phyloP scores from a whole-genome alignment of 2,797 vertebrate species.

The Oceanodroma leucorhoa region DNA sequence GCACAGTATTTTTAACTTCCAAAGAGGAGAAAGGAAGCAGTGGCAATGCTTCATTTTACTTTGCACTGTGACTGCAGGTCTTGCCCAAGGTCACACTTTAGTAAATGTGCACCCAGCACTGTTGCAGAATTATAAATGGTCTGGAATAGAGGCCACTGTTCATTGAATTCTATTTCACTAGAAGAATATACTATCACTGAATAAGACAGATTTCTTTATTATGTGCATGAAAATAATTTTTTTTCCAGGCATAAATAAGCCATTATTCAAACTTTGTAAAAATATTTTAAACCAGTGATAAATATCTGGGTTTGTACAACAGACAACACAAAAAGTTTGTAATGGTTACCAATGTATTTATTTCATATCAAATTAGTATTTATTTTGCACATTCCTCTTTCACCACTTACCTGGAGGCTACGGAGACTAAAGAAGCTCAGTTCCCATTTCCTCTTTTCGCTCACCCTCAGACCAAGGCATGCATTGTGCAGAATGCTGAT shows the following conservation, averaged over 20 bases:
- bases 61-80: slow-evolving; percentile 82
- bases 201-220: slow-evolving; percentile 80
- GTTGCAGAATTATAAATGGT: slow-evolving; percentile 81
- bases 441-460: background rate
- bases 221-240: slow-evolving; percentile 69
- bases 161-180: slow-evolving; percentile 77
- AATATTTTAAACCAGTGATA: slow-evolving; percentile 44
- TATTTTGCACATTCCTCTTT: background rate
- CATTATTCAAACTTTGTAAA: slow-evolving; percentile 41
- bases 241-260: slow-evolving; percentile 56
- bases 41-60: slow-evolving; percentile 83
- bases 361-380: background rate
- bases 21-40: slow-evolving; percentile 77
- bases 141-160: slow-evolving; percentile 78
- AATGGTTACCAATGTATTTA: background rate
- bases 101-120: slow-evolving; percentile 80
- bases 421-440: background rate
- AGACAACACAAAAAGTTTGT: background rate
- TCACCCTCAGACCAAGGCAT: background rate
- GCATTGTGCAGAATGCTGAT: background rate
- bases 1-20: slow-evolving; percentile 86
- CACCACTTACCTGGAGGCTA: background rate
- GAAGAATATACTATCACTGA: slow-evolving; percentile 73
- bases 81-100: slow-evolving; percentile 83
- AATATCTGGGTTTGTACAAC: background rate